phyloP scores from a whole-genome alignment of 1,140 invertebrate species.

The Asbolus verrucosus region DNA sequence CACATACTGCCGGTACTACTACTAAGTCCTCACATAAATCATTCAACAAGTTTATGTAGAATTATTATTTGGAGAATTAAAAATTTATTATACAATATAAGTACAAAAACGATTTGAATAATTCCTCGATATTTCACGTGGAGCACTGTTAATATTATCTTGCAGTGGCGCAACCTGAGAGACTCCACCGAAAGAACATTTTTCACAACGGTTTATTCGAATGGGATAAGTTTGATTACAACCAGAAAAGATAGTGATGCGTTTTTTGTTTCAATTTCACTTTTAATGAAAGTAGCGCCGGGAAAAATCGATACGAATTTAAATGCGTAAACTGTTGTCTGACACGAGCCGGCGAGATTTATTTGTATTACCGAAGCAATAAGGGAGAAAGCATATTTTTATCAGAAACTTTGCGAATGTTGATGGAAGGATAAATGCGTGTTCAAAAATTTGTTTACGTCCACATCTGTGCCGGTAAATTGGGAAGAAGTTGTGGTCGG shows the following conservation, averaged over 20 bases:
- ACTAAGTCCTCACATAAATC: conserved; percentile 10
- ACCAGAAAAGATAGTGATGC: background rate
- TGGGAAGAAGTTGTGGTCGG: conserved; percentile 1
- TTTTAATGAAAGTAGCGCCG: no score
- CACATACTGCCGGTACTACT: background rate
- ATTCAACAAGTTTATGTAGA: conserved; percentile 27
- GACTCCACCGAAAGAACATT: no score
- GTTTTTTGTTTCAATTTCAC: background rate
- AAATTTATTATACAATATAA: conserved; percentile 21
- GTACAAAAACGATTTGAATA: conserved; percentile 21
- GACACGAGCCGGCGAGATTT: conserved; percentile 22
- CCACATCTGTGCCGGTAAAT: conserved; percentile 20
- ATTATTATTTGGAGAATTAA: conserved; percentile 28
- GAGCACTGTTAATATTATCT: no score
- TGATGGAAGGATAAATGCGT: conserved; percentile 33
- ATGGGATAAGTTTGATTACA: background rate
- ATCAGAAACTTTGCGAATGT: conserved; percentile 35
- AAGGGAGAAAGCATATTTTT: conserved; percentile 26
- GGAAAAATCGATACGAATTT: background rate
- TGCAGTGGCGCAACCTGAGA: no score
- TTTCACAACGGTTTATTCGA: background rate
- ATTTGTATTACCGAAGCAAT: conserved; percentile 18
- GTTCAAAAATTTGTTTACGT: conserved; percentile 35
- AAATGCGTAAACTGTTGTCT: conserved; percentile 22
- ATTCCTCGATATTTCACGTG: conserved; percentile 6